Conservation (phyloP, 2,797 vertebrate species). For the Iguana delicatissima region DNA sequence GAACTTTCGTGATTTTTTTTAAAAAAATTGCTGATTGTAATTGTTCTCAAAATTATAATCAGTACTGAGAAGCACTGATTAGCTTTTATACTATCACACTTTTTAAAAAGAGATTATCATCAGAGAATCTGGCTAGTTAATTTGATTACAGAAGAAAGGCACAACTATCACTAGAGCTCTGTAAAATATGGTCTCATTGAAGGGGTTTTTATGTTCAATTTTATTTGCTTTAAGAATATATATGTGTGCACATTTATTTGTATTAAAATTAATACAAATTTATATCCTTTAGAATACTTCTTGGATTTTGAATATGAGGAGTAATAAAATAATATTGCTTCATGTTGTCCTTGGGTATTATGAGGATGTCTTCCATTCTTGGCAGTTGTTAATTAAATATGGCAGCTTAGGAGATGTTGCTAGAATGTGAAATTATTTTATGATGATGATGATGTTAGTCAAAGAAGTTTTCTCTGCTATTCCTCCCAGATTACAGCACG, state of each 20-base stretch:
- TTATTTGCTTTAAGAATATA: slow-evolving; percentile 22
- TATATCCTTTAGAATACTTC: background rate
- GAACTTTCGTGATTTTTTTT: slow-evolving; percentile 36
- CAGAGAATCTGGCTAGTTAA: slow-evolving; percentile 36
- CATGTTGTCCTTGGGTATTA: background rate
- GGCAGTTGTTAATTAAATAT: background rate
- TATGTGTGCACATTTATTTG: background rate
- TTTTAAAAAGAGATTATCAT: slow-evolving; percentile 56
- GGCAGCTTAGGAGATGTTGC: background rate
- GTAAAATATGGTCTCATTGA: accelerated
- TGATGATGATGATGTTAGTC: background rate
- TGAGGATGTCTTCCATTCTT: background rate
- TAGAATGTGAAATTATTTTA: background rate
- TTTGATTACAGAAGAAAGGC: slow-evolving; percentile 11
- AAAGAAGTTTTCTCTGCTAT: background rate
- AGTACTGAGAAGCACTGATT: slow-evolving; percentile 41
- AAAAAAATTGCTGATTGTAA: slow-evolving; percentile 58
- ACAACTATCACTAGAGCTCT: background rate
- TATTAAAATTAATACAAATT: slow-evolving; percentile 19
- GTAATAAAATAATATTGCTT: background rate
- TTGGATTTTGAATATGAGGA: background rate
- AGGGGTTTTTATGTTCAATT: slow-evolving; percentile 3
- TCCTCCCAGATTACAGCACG: too few species aligned
- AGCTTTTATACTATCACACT: slow-evolving; percentile 36
- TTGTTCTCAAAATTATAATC: slow-evolving; percentile 44